Conservation (phyloP, 2,888 invertebrate genomes). For the Synergus umbraculus region DNA sequence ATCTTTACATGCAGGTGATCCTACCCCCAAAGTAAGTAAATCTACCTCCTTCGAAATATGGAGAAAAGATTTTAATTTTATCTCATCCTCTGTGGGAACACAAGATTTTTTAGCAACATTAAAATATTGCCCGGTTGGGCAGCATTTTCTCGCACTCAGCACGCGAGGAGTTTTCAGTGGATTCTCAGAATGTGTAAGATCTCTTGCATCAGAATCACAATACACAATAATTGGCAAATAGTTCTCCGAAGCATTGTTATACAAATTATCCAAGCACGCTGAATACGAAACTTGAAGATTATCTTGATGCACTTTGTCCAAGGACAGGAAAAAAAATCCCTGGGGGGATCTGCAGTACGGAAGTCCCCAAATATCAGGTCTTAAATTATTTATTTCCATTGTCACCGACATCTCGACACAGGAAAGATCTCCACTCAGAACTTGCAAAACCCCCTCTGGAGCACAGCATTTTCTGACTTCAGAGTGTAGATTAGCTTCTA, state of each 20-base stretch:
- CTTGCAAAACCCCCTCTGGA: background rate
- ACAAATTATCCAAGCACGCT: slow-evolving; percentile 22
- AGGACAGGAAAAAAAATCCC: slow-evolving; percentile 12
- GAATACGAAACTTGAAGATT: background rate
- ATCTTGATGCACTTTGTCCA: slow-evolving; percentile 14
- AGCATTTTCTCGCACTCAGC: slow-evolving; percentile 25
- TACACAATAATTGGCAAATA: slow-evolving; percentile 19
- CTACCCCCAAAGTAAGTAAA: slow-evolving; percentile 10
- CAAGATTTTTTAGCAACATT: background rate
- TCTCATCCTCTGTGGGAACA: background rate
- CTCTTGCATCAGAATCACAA: slow-evolving; percentile 21
- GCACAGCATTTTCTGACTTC: slow-evolving; percentile 24
- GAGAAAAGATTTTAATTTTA: slow-evolving; percentile 9
- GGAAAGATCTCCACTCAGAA: background rate
- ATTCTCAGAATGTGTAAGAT: slow-evolving; percentile 13
- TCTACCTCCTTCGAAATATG: slow-evolving; percentile 11
- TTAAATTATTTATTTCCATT: slow-evolving; percentile 20
- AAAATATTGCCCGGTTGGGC: slow-evolving; percentile 19
- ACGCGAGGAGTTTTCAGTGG: background rate
- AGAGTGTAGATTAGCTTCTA: background rate
- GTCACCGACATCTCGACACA: background rate
- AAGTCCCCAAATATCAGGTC: slow-evolving; percentile 14
- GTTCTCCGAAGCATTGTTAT: background rate
- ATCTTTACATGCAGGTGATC: slow-evolving; percentile 23
- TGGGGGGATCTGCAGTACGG: background rate